Evolutionary conservation across 2,888 invertebrate genomes (phyloP).

Genomic region (Kryphioiulus occultus): DNA sequence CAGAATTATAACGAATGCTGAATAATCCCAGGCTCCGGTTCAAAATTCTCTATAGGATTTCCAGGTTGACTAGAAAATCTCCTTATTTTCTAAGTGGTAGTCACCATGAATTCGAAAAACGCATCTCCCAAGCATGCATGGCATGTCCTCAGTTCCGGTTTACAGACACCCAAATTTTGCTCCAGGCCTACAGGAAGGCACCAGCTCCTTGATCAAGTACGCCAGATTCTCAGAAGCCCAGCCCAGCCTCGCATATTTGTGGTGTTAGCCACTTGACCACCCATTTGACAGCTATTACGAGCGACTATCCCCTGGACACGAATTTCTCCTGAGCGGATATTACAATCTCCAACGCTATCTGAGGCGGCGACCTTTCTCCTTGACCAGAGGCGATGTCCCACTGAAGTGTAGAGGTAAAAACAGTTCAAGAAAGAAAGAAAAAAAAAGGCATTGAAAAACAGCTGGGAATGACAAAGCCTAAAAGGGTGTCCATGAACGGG

Average conservation of each 20-base stretch:
- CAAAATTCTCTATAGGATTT: too few species aligned
- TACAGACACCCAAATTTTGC: neutral
- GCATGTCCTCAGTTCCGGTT: conserved; percentile 20
- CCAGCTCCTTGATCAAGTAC: neutral
- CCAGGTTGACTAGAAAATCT: too few species aligned
- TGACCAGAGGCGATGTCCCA: neutral
- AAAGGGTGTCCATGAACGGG: neutral
- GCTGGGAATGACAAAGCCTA: conserved; percentile 11
- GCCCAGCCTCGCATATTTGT: neutral
- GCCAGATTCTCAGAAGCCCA: neutral
- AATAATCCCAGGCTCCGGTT: too few species aligned
- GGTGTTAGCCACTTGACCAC: conserved; percentile 2
- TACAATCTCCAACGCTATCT: neutral
- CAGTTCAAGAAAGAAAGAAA: neutral
- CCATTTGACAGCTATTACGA: neutral
- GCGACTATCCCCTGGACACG: neutral
- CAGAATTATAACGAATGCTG: too few species aligned
- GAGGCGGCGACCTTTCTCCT: neutral
- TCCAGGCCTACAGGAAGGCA: neutral
- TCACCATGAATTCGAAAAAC: too few species aligned
- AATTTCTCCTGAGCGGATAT: neutral
- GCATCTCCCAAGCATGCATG: neutral
- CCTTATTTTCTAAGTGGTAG: too few species aligned
- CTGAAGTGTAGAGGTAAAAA: neutral
- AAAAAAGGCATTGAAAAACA: neutral